Percentiles rank a stretch among this genome's conserved stretches.
phyloP scores from a whole-genome alignment of 2,888 invertebrate genomes.

The Hirtodrosophila trivittata region DNA sequence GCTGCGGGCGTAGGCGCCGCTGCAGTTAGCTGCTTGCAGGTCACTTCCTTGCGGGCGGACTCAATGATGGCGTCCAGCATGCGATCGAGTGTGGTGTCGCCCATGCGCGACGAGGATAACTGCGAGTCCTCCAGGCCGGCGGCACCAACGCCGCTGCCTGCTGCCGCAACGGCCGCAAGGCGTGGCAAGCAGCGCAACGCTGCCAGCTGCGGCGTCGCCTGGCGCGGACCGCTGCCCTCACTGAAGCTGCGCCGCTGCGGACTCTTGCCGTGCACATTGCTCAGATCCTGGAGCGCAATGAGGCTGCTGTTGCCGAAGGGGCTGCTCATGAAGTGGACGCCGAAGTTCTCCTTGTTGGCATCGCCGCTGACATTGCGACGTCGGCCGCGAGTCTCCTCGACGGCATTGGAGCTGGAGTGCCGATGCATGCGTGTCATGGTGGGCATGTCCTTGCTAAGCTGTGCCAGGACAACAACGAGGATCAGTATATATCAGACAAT shows the following conservation, averaged over 20 bases:
- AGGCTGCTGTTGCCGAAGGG: conserved; percentile 78
- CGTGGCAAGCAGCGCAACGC: conserved; percentile 60
- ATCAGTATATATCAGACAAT: too few relatives aligned
- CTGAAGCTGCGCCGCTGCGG: conserved; percentile 72
- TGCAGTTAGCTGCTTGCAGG: conserved; percentile 42
- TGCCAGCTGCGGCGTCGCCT: conserved; percentile 52
- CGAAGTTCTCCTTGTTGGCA: conserved; percentile 82
- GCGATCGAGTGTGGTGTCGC: conserved; percentile 82
- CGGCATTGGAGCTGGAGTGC: conserved; percentile 77
- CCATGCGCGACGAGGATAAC: conserved; percentile 82
- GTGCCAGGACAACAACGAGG: not conserved
- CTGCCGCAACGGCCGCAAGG: conserved; percentile 3
- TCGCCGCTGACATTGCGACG: conserved; percentile 65
- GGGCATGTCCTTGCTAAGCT: conserved; percentile 72
- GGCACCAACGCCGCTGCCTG: not conserved
- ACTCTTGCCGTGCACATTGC: conserved; percentile 81
- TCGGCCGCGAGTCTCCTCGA: conserved; percentile 59
- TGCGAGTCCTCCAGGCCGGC: conserved; percentile 52
- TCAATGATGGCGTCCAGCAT: conserved; percentile 84
- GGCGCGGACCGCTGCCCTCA: conserved; percentile 68
- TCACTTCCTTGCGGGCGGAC: conserved; percentile 81
- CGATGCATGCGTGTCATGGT: conserved; percentile 81
- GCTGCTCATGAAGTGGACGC: conserved; percentile 80
- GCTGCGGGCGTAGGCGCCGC: not conserved
- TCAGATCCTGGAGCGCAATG: conserved; percentile 82